Evolutionary conservation across 2,888 invertebrate species (phyloP), one percentile per base, ranked within the genome.

Genomic region (Xestia ashworthii): DNA sequence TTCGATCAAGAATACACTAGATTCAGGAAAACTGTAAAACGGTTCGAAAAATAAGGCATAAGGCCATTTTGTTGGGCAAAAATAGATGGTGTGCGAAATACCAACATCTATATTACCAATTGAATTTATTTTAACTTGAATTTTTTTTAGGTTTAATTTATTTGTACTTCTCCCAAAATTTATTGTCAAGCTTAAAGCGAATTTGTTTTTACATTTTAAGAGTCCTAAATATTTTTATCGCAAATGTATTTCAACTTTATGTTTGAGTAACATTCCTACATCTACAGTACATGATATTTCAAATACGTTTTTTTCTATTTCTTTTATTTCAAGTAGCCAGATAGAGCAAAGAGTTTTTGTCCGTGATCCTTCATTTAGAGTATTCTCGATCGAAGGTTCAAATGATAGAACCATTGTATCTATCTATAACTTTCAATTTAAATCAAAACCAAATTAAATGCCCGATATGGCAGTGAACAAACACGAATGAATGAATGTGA

Each of bases 391-490:
- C 22, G 44, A 25, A 25, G 44, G 65, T 44, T 14, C n/a, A 65
- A 44, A 44, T 3, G 62, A 38, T 38, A 65, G 9, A 14, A 64
- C 22, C 64, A 64, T 64, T 58, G 65, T 72, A 69, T 53, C 60
- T 72, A 69, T 53, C 60, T 60, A 76, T 50, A 76, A 80, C 86
- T 78, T 78, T 44, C 71, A 71, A 76, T 83, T 80, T 75, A 73
- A 71, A 32, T 67, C 83, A 69, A 80, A 71, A 83, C 65, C 70
- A 75, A 65, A 66, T 62, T 82, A 88, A 87, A 88, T 87, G 87
- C 82, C 87, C 19, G 48, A 25, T 74, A 60, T 80, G 88, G 85
- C 85, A 86, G 87, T 88, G 85, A 76, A 73, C 53, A 62, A 71
- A 82, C 58, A 65, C 14, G n/a, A 71, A 78, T 64, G 60, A 62